phyloP scores from a whole-genome alignment of 2,113 vertebrate species.

The Tenrec ecaudatus region DNA sequence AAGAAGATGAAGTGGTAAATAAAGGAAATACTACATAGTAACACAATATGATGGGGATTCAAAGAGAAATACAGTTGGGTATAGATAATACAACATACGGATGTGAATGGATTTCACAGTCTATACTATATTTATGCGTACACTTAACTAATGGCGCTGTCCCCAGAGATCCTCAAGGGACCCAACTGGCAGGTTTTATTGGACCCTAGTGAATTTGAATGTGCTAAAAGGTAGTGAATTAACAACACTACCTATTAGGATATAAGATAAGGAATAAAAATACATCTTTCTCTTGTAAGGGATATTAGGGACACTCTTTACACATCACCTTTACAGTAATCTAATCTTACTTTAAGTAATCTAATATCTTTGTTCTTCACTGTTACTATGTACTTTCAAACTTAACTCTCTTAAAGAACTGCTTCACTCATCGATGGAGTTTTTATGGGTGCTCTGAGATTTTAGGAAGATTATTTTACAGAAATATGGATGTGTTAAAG shows the following conservation, averaged over 20 bases:
- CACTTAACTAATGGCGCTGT: slow-evolving; percentile 48
- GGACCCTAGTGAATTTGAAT: slow-evolving; percentile 52
- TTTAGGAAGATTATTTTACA: not conserved
- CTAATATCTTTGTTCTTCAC: not conserved
- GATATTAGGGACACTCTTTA: not conserved
- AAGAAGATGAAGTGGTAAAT: not conserved
- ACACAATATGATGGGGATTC: not conserved
- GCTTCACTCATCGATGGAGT: not conserved
- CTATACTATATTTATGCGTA: slow-evolving; percentile 31
- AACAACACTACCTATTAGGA: not conserved
- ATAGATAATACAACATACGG: not conserved
- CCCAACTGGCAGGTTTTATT: slow-evolving; percentile 41
- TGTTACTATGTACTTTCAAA: not conserved
- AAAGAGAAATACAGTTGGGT: slow-evolving; percentile 28
- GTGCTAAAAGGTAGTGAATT: not conserved
- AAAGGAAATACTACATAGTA: slow-evolving; percentile 21
- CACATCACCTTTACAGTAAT: not conserved
- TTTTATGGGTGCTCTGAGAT: not conserved
- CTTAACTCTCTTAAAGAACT: not conserved
- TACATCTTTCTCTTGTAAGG: not conserved
- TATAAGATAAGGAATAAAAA: not conserved
- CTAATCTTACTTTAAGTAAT: not conserved
- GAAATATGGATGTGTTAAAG: not conserved
- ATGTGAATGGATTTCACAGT: slow-evolving; percentile 58
- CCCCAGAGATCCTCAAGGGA: slow-evolving; percentile 36